Conservation (phyloP, 1,140 invertebrate species). For the Heliothis virescens region DNA sequence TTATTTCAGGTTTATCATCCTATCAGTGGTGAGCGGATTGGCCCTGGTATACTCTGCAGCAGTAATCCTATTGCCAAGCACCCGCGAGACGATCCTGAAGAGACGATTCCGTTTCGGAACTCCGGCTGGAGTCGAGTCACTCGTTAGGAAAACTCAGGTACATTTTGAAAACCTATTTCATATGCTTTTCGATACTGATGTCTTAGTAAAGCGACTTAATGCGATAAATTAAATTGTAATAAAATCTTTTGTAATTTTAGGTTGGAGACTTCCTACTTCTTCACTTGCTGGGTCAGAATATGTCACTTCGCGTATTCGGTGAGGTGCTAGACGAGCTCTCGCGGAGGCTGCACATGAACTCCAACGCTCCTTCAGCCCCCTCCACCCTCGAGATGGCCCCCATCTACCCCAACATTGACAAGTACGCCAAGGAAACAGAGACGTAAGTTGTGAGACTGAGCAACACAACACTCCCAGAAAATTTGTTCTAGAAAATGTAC, state of each 20-base stretch:
- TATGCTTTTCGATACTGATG: background rate
- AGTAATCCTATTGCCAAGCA: constrained; percentile 92
- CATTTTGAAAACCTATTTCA: background rate
- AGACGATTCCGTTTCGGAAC: constrained; percentile 92
- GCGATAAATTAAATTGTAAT: background rate
- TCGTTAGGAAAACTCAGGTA: constrained; percentile 93
- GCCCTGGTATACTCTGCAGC: constrained; percentile 93
- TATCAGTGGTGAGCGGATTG: constrained; percentile 91
- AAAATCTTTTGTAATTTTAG: constrained; percentile 78
- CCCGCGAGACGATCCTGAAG: constrained; percentile 92
- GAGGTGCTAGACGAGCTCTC: constrained; percentile 90
- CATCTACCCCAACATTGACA: constrained; percentile 92
- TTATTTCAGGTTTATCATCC: constrained; percentile 90
- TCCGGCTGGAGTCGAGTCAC: constrained; percentile 89
- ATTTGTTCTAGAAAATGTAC: constrained; percentile 13
- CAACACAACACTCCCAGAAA: constrained; percentile 51
- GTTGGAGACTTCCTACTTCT: constrained; percentile 95
- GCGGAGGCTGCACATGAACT: constrained; percentile 89
- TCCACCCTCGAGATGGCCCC: constrained; percentile 94
- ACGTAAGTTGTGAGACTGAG: constrained; percentile 86
- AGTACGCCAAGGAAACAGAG: constrained; percentile 92
- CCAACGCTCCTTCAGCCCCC: constrained; percentile 92
- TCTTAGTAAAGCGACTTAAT: background rate
- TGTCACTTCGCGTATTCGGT: constrained; percentile 92
- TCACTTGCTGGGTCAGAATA: constrained; percentile 94